Base-by-base conservation (phyloP, 1,140 invertebrate genomes). In the Aphaenogaster rudis region DNA sequence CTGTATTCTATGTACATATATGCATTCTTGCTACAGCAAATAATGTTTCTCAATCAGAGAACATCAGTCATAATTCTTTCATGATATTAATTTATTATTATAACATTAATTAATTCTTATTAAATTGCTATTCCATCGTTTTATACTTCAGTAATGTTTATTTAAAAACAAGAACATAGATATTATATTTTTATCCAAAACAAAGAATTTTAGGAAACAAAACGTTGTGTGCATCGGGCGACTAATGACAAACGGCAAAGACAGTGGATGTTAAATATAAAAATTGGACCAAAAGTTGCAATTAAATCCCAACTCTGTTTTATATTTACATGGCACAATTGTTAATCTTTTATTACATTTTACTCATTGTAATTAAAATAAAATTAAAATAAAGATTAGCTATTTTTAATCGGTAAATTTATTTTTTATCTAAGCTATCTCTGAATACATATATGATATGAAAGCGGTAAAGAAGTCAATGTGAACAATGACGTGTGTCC, bases 1-100 rank as follows among this genome's bases (percentile, higher is more conserved):
- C 7, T 17, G 13, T 84, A 63, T 76, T 28, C 28, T 28, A 28
- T 84, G 80, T 84, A 63, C 33, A 54, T 48, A 61, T 84, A 63
- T 72, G 21, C 21, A 15, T 33, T 84, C 54, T 74, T 61, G 42
- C 6, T 45, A 48, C 3, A 36, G 17, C 80, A 84, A 84, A 84
- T 17, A 28, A 69, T 33, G 17, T 81, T 71, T 54, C 28, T 6
- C 36, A 57, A 45, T 80, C 36, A 57, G 39, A 57, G 6, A 33
- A 17, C 17, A 28, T 28, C 28, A 57, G 17, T 39, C 17, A 80
- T n/a, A 54, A 57, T 59, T 74, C 45, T 74, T 82, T 36, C 8
- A 13, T 28, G 61, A 64, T 33, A 5, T 69, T 36, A 66, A 36
- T 57, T 81, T 33, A n/a, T 17, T 81, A 3, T 7, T 48, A 63